Percentiles rank a stretch among this genome's conserved stretches.
Conservation (phyloP, 2,888 invertebrate species). For the Anaspis maculata region DNA sequence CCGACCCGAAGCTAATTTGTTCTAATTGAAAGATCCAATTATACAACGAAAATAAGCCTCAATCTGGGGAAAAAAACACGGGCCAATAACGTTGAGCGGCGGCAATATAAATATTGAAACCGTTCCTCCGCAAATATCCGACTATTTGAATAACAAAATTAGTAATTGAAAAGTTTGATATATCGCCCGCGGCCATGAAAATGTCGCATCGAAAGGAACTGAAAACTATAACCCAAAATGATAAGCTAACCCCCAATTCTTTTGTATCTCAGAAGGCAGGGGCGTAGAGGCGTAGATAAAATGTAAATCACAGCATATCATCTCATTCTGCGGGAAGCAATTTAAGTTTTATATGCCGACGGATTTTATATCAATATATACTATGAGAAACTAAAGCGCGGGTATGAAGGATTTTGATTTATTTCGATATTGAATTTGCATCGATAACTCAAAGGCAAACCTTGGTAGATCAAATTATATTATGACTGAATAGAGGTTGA, state of each 20-base stretch:
- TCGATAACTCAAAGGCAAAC: too few relatives aligned
- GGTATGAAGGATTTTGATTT: too few relatives aligned
- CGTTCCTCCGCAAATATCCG: constrained; percentile 8
- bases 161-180: constrained; percentile 15
- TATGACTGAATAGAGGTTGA: too few relatives aligned
- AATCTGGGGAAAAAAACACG: too few relatives aligned
- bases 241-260: constrained; percentile 17
- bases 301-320: constrained; percentile 21
- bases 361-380: constrained; percentile 18
- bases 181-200: constrained; percentile 11
- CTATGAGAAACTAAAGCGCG: too few relatives aligned
- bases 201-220: constrained; percentile 5
- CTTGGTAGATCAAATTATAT: too few relatives aligned
- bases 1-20: neutral
- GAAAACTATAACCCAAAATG: constrained; percentile 14
- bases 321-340: constrained; percentile 19
- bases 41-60: too few relatives aligned
- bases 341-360: constrained; percentile 20
- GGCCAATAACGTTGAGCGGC: too few relatives aligned
- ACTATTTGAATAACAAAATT: constrained; percentile 13
- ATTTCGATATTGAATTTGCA: too few relatives aligned
- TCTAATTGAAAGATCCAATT: too few relatives aligned
- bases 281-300: constrained; percentile 14
- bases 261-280: constrained; percentile 17
- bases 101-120: constrained; percentile 11